Percentiles rank a stretch among this genome's conserved stretches.
Conservation (phyloP, 2,113 vertebrate species). For the Epinephelus fuscoguttatus region DNA sequence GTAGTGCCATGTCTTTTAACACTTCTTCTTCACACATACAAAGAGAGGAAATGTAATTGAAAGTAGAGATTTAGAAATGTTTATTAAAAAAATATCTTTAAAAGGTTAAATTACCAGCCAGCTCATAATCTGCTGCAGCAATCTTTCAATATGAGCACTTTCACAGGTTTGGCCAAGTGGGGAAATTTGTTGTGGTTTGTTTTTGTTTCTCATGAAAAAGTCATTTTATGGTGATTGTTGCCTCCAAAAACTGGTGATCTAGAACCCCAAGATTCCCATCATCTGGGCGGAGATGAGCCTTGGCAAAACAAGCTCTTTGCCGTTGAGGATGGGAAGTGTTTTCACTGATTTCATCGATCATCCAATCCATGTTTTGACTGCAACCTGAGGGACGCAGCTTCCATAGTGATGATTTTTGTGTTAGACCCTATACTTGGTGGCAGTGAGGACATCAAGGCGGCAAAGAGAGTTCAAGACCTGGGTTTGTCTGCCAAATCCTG, state of each 20-base stretch:
- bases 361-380: conserved; percentile 29
- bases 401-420: conserved; percentile 27
- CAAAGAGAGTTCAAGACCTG: neutral
- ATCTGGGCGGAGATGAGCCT: conserved; percentile 15
- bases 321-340: conserved; percentile 21
- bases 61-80: conserved; percentile 10
- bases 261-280: conserved; percentile 7
- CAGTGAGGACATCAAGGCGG: conserved; percentile 5
- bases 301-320: conserved; percentile 25
- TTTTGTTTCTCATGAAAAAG: conserved; percentile 6
- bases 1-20: conserved; percentile 28
- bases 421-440: neutral
- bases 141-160: neutral
- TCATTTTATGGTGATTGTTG: neutral
- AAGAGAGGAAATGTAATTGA: conserved; percentile 13
- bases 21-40: conserved; percentile 14
- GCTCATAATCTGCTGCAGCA: neutral
- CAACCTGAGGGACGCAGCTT: conserved; percentile 34
- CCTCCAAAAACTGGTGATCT: conserved; percentile 5
- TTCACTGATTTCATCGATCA: conserved; percentile 45
- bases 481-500: conserved; percentile 13
- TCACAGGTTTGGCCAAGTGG: neutral
- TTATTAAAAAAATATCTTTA: neutral
- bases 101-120: neutral
- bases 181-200: neutral